Evolutionary conservation across 2,888 invertebrate species (phyloP).

Genomic region (Sminthurides aquaticus): DNA sequence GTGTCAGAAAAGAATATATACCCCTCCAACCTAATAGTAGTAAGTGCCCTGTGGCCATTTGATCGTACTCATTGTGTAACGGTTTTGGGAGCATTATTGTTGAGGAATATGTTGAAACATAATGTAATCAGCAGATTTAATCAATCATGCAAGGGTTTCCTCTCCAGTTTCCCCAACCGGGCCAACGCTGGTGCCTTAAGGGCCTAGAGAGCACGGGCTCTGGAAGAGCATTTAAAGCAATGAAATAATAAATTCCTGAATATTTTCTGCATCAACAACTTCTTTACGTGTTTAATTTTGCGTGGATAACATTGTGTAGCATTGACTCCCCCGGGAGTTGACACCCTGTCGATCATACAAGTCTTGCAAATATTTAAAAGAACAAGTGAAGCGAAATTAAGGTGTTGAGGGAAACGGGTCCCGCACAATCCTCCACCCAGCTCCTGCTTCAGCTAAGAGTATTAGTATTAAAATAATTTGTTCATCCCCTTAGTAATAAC

Average conservation of each 20-base stretch:
- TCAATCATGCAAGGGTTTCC: not conserved
- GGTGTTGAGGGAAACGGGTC: not conserved
- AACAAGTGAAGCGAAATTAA: constrained; percentile 22
- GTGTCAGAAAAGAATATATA: too few species aligned
- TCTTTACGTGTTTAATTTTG: not conserved
- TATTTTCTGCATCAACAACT: not conserved
- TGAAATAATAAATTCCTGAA: too few species aligned
- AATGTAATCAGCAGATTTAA: not conserved
- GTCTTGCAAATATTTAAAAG: constrained; percentile 9
- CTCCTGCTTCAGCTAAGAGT: not conserved
- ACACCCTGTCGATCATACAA: not conserved
- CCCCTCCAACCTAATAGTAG: too few species aligned
- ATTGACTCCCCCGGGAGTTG: not conserved
- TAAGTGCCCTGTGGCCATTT: too few species aligned
- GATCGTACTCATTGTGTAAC: too few species aligned
- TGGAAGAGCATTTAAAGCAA: not conserved
- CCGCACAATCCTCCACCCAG: too few species aligned
- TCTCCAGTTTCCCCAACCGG: not conserved
- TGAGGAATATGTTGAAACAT: too few species aligned
- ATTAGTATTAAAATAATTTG: not conserved
- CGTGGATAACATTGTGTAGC: not conserved
- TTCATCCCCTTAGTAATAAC: not conserved
- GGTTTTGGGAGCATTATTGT: too few species aligned
- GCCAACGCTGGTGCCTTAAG: too few species aligned
- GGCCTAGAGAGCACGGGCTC: too few species aligned